Evolutionary conservation across 2,113 vertebrate species (phyloP), one percentile per base, ranked within the genome.

Genomic region (Elephas maximus): DNA sequence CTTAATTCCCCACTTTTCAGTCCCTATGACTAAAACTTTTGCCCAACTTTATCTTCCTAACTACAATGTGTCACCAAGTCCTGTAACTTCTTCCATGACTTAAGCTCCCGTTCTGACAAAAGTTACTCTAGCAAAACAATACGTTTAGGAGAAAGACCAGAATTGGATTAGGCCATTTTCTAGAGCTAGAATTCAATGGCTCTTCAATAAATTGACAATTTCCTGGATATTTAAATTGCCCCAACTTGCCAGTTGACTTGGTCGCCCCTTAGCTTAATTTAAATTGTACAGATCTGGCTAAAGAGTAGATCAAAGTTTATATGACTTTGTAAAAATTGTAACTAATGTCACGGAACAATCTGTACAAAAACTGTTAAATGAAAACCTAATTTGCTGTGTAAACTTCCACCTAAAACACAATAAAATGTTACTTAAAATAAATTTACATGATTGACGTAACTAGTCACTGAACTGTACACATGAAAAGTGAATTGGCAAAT

Each of bases 151-250:
- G 60, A 77, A 69, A 93, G 88, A 41, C 57, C 79, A 77, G 53
- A 37, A 48, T 67, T 80, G 44, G 9, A 24, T 80, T 45, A 97
- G 93, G 21, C n/a, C 76, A 60, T 53, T 86, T 83, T 84, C 86
- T 88, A 77, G 24, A 24, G 90, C 87, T 86, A 78, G 91, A 93
- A 96, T 51, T 69, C 83, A 95, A 10, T 44, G 21, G 44, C 21
- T 80, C 84, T 88, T 74, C 2, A 92, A 91, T 33, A 88, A 95
- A 92, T 0, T 37, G 18, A 93, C 82, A 78, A 91, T 60, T 73
- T 79, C 78, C 91, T 91, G 30, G 44, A 21, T 69, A 69, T 62
- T 69, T 71, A 90, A 65, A 85, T 3, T 62, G 73, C 53, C 6
- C n/a, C 91, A 79, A 73, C 71, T 91, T 95, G 77, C 53, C 88